These are phyloP conservation scores for Campoletis sonorensis DNA, from an alignment of 1,140 invertebrate species.

Conservation along the genomic window DNA sequence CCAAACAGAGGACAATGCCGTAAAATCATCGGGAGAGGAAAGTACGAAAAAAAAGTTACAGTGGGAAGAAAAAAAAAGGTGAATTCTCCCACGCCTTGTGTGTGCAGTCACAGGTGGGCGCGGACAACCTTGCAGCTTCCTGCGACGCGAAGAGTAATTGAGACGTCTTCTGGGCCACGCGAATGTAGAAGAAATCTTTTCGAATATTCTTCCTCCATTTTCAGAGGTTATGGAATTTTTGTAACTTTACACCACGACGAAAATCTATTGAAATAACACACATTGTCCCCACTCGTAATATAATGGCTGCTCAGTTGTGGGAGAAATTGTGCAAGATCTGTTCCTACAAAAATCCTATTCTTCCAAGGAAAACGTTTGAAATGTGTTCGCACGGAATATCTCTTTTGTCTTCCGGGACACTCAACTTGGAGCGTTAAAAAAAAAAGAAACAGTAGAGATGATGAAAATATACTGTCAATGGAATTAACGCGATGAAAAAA, in stretches of 20 bases:
- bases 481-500: no score
- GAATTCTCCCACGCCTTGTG: constrained; percentile 41
- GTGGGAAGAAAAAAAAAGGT: constrained; percentile 9
- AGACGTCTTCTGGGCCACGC: constrained; percentile 56
- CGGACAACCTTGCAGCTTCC: constrained; percentile 39
- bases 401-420: constrained; percentile 57
- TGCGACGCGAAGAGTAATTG: constrained; percentile 59
- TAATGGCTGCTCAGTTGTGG: neutral
- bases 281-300: constrained; percentile 1
- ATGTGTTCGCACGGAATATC: neutral
- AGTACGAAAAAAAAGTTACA: neutral
- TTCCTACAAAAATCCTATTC: constrained; percentile 30
- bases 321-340: neutral
- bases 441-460: neutral
- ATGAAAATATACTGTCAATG: neutral
- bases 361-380: neutral
- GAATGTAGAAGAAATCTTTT: neutral
- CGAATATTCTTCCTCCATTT: neutral
- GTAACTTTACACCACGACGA: neutral
- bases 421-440: constrained; percentile 46
- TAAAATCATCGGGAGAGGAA: neutral
- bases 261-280: neutral
- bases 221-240: neutral
- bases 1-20: constrained; percentile 1
- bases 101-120: constrained; percentile 56